A percentile compares a stretch with the other conserved stretches of the same genome.
phyloP scores from a whole-genome alignment of 2,888 invertebrate genomes.

The Archips xylosteana region DNA sequence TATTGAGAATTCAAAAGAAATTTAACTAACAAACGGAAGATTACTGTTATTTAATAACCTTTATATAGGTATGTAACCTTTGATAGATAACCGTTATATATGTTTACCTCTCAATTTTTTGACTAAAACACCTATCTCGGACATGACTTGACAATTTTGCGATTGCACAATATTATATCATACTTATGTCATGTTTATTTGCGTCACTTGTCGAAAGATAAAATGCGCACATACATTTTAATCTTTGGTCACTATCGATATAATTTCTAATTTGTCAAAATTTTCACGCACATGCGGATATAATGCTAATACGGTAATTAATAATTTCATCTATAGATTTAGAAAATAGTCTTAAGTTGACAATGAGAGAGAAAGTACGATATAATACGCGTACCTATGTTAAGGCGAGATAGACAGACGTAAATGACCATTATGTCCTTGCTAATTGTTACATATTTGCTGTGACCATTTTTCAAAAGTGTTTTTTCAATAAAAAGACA shows the following conservation, averaged over 20 bases:
- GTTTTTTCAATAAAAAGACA: too few species aligned
- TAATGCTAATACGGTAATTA: neutral
- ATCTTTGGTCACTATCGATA: neutral
- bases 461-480: too few species aligned
- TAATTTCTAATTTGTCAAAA: neutral
- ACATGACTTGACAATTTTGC: neutral
- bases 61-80: neutral
- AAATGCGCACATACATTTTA: neutral
- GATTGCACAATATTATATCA: constrained; percentile 2
- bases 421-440: too few species aligned
- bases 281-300: neutral
- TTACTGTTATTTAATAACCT: neutral
- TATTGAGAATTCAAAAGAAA: neutral
- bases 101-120: neutral
- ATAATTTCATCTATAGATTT: too few species aligned
- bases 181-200: neutral
- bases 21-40: neutral
- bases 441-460: too few species aligned
- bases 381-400: too few species aligned
- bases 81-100: neutral
- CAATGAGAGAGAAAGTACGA: too few species aligned
- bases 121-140: neutral
- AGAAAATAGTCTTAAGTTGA: too few species aligned
- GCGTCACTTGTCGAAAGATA: neutral
- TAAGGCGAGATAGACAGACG: too few species aligned